Conservation (phyloP, 2,888 invertebrate genomes). For the Ennomos quercinarius region DNA sequence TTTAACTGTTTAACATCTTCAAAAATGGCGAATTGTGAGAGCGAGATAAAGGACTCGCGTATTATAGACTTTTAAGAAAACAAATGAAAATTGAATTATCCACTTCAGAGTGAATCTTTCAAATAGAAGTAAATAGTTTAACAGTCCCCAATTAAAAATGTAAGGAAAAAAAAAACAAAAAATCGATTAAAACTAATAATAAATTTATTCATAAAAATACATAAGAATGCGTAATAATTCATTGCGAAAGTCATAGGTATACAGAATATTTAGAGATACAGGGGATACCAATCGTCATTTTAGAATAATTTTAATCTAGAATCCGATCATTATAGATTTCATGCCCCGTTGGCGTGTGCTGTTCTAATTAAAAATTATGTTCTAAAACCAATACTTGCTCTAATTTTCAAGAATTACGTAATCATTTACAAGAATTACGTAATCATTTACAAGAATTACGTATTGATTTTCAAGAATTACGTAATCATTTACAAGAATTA, state of each 20-base stretch:
- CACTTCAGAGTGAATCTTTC: too few species aligned
- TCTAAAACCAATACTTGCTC: not conserved
- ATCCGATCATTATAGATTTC: conserved; percentile 19
- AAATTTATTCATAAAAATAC: conserved; percentile 38
- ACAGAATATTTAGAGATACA: conserved; percentile 9
- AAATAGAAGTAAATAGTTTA: conserved; percentile 7
- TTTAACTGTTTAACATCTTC: too few species aligned
- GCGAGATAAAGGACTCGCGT: too few species aligned
- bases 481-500: not conserved
- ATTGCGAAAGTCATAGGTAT: conserved; percentile 31
- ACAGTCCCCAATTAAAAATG: conserved; percentile 27
- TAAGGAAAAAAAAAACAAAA: conserved; percentile 39
- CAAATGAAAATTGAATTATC: too few species aligned
- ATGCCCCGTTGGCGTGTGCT: conserved; percentile 15
- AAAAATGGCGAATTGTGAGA: too few species aligned
- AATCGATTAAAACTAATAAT: conserved; percentile 42
- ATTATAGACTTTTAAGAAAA: too few species aligned
- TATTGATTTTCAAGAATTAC: too few species aligned
- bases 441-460: not conserved
- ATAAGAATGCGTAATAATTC: conserved; percentile 37
- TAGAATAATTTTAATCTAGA: conserved; percentile 18
- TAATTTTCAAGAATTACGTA: not conserved
- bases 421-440: too few species aligned
- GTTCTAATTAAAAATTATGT: conserved; percentile 28
- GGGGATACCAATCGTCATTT: conserved; percentile 20